These are phyloP conservation scores for Drosophila hydei DNA, from an alignment of 1,140 invertebrate genomes.

Conservation along the genomic window DNA sequence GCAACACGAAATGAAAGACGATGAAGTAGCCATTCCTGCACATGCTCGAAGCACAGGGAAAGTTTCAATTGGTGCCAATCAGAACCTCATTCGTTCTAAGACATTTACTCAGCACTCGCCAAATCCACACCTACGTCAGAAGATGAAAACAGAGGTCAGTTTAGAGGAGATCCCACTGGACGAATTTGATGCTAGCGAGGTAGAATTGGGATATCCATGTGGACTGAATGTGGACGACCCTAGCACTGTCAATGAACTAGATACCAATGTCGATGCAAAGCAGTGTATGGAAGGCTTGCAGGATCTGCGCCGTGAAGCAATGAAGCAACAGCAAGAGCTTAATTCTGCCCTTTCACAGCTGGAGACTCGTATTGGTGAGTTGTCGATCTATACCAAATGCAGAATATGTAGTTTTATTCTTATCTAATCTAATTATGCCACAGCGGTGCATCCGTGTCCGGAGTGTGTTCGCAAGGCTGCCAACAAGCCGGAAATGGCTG, in stretches of 20 bases:
- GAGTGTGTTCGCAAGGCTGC: conserved; percentile 68
- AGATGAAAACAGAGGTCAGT: conserved; percentile 86
- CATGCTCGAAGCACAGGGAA: background rate
- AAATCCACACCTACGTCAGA: conserved; percentile 84
- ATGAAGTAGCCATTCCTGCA: conserved; percentile 19
- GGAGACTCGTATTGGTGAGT: conserved; percentile 62
- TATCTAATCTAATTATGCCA: conserved; percentile 1
- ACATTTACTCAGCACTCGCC: conserved; percentile 87
- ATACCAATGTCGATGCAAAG: conserved; percentile 87
- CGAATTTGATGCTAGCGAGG: conserved; percentile 85
- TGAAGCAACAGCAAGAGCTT: conserved; percentile 87
- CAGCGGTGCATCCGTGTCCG: conserved; percentile 65
- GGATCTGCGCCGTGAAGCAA: conserved; percentile 86
- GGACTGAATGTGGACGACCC: conserved; percentile 84
- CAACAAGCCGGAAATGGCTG: conserved; percentile 80
- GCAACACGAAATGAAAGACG: conserved; percentile 23
- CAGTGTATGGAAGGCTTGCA: conserved; percentile 87
- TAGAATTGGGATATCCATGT: conserved; percentile 87
- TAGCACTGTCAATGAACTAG: conserved; percentile 84
- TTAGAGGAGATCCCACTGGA: conserved; percentile 90
- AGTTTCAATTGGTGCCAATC: conserved; percentile 47
- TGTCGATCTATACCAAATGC: background rate
- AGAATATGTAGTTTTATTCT: background rate
- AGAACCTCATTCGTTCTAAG: conserved; percentile 85
- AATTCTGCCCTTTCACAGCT: conserved; percentile 84